These are phyloP conservation scores for Himalopsyche japonica DNA, from an alignment of 2,888 invertebrate genomes.

Conservation along the genomic window DNA sequence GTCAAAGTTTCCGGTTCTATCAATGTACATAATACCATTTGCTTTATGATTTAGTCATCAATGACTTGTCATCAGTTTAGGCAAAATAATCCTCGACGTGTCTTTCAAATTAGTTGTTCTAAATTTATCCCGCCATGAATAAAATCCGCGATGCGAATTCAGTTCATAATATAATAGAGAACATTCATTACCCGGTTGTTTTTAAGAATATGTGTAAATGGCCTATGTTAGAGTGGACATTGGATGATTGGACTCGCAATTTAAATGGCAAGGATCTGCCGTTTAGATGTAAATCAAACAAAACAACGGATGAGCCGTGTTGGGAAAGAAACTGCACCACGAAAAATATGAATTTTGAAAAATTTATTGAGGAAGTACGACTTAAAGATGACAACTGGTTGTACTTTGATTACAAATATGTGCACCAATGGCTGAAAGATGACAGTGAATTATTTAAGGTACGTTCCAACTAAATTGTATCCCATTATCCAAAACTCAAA, in stretches of 20 bases:
- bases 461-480: conserved; percentile 37
- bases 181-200: conserved; percentile 25
- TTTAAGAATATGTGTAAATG: conserved; percentile 48
- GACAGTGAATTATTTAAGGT: conserved; percentile 64
- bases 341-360: conserved; percentile 62
- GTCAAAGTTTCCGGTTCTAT: neutral
- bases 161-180: conserved; percentile 23
- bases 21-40: neutral
- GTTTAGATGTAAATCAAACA: conserved; percentile 55
- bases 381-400: conserved; percentile 63
- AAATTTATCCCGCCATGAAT: neutral
- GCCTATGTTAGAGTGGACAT: conserved; percentile 63
- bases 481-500: too few relatives aligned
- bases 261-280: conserved; percentile 61
- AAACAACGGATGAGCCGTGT: conserved; percentile 61
- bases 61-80: too few relatives aligned
- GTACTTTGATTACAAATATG: conserved; percentile 85
- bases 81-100: too few relatives aligned
- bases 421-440: conserved; percentile 68
- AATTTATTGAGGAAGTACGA: conserved; percentile 59
- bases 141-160: conserved; percentile 1
- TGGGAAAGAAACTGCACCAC: conserved; percentile 77
- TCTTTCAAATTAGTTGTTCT: too few relatives aligned
- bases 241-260: conserved; percentile 63
- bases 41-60: neutral